Evolutionary conservation across 2,797 vertebrate species (phyloP).

Genomic region (Hephaestus fuliginosus): DNA sequence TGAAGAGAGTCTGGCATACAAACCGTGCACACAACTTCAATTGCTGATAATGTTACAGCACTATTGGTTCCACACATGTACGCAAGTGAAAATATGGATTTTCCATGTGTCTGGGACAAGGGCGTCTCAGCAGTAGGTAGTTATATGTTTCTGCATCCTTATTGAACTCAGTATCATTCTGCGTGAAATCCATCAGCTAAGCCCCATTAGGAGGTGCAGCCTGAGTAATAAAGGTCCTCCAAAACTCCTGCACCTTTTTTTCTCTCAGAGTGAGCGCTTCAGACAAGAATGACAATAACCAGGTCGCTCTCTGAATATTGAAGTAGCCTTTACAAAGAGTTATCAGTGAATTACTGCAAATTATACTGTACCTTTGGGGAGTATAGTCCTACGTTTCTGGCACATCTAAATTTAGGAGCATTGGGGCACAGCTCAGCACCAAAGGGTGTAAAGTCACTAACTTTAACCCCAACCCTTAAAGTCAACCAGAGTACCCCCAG

Average conservation of each 20-base stretch:
- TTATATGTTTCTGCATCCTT: conserved; percentile 31
- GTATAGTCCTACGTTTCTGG: conserved; percentile 16
- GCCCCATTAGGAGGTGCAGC: conserved; percentile 34
- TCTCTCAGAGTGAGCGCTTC: conserved; percentile 31
- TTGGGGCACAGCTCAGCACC: neutral
- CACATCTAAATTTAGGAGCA: conserved; percentile 2
- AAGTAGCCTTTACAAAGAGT: conserved; percentile 1
- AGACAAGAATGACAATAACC: conserved; percentile 42
- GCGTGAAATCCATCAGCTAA: conserved; percentile 57
- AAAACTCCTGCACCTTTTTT: conserved; percentile 17
- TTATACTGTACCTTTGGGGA: neutral
- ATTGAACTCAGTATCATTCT: conserved; percentile 26
- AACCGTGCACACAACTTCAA: neutral
- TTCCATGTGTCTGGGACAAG: conserved; percentile 20
- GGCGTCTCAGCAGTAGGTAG: conserved; percentile 28
- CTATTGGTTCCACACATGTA: conserved; percentile 1
- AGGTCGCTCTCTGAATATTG: conserved; percentile 29
- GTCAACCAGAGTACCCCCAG: neutral
- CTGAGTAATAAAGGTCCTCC: conserved; percentile 29
- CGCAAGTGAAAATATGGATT: conserved; percentile 36
- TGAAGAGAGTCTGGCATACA: neutral
- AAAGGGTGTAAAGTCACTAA: neutral
- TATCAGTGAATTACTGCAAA: conserved; percentile 2
- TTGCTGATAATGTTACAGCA: neutral
- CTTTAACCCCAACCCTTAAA: neutral